A percentile compares a stretch with the other conserved stretches of the same genome.
Conservation (phyloP, 2,797 vertebrate genomes). For the Perodicticus potto region DNA sequence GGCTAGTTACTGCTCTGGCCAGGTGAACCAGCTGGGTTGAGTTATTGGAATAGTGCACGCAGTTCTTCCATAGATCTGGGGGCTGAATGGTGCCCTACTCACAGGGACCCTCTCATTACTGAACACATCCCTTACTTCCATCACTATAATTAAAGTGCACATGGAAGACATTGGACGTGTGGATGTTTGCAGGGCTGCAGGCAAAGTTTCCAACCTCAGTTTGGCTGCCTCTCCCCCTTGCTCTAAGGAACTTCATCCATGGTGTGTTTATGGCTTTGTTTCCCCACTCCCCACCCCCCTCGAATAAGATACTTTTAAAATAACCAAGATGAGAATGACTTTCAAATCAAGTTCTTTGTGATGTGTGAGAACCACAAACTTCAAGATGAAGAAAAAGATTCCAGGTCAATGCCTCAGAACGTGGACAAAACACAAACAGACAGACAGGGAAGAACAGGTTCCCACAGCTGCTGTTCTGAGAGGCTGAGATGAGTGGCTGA, state of each 20-base stretch:
- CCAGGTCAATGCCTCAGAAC: neutral
- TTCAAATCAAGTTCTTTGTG: neutral
- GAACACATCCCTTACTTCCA: neutral
- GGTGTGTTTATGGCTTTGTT: neutral
- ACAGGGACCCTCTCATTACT: rapidly evolving
- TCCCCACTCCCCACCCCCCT: too few relatives aligned
- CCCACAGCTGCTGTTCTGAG: neutral
- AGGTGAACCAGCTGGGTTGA: neutral
- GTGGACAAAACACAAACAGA: neutral
- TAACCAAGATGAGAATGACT: neutral
- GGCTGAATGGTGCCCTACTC: neutral
- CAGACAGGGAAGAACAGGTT: neutral
- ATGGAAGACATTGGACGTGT: neutral
- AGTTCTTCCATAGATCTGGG: too few relatives aligned
- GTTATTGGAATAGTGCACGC: neutral
- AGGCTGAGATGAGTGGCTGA: neutral
- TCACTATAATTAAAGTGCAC: neutral
- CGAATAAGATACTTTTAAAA: neutral
- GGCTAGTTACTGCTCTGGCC: neutral
- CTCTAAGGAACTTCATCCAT: neutral
- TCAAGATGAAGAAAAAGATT: neutral
- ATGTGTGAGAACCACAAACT: neutral
- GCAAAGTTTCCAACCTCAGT: neutral
- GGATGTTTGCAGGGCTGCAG: too few relatives aligned
- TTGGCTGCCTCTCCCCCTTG: neutral